Conservation (phyloP, 2,797 vertebrate genomes). For the Sciurus carolinensis region DNA sequence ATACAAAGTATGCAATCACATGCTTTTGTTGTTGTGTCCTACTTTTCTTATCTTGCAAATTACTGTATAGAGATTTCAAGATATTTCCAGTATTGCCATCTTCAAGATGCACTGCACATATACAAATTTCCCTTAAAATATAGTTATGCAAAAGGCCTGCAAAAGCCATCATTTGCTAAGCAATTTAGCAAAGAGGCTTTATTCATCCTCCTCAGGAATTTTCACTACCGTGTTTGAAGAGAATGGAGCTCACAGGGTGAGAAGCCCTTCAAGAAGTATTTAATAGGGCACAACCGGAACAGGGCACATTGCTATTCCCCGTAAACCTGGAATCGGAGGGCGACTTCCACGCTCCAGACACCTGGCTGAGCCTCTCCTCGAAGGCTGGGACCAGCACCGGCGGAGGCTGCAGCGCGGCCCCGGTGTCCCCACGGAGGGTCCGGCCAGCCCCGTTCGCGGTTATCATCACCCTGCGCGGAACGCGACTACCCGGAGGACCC, state of each 20-base stretch:
- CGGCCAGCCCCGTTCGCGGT: background rate
- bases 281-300: background rate
- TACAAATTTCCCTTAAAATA: background rate
- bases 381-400: background rate
- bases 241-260: background rate
- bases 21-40: background rate
- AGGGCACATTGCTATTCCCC: background rate
- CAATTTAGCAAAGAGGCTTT: background rate
- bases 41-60: background rate
- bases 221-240: background rate
- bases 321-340: fast-evolving
- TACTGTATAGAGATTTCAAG: background rate
- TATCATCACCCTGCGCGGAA: background rate
- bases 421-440: background rate
- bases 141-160: background rate
- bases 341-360: slow-evolving; percentile 15
- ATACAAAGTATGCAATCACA: background rate
- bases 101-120: background rate
- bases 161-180: background rate
- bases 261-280: background rate
- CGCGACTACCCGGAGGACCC: too few relatives aligned
- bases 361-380: background rate
- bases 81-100: background rate
- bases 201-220: background rate
- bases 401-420: background rate